These are phyloP conservation scores for Elmis aenea DNA, from an alignment of 2,888 invertebrate species.

Conservation along the genomic window DNA sequence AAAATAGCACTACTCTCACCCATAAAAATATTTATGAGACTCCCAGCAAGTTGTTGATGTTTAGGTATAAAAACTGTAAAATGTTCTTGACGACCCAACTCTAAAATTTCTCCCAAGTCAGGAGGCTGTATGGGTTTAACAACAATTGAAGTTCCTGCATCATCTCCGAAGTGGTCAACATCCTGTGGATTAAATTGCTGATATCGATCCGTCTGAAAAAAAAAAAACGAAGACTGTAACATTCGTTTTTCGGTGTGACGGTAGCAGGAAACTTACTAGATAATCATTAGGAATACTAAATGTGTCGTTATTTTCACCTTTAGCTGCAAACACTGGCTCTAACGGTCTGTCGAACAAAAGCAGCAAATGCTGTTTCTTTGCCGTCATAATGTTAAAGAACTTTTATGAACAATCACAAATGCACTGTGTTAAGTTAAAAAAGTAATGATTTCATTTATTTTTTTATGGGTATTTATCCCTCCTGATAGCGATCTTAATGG, in stretches of 20 bases:
- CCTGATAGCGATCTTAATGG: no score
- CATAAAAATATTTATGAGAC: slow-evolving; percentile 65
- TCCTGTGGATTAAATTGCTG: slow-evolving; percentile 54
- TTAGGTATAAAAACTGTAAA: slow-evolving; percentile 72
- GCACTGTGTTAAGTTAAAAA: no score
- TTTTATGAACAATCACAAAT: no score
- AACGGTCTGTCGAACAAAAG: slow-evolving; percentile 69
- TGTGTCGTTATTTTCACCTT: slow-evolving; percentile 57
- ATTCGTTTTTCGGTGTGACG: no score
- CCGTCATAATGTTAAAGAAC: no score
- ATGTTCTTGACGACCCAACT: slow-evolving; percentile 55
- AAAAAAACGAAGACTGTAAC: no score
- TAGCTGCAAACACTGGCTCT: slow-evolving; percentile 73
- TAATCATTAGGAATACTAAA: slow-evolving; percentile 59
- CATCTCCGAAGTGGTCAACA: slow-evolving; percentile 57
- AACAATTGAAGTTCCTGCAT: slow-evolving; percentile 50
- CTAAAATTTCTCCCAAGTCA: slow-evolving; percentile 52
- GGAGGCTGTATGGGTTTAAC: slow-evolving; percentile 54
- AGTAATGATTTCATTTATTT: no score
- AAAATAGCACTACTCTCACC: slow-evolving; percentile 46
- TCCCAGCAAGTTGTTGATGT: slow-evolving; percentile 66
- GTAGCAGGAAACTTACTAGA: slow-evolving; percentile 53
- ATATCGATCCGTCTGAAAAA: slow-evolving; percentile 50
- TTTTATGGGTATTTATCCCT: no score
- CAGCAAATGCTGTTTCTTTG: slow-evolving; percentile 53